Conservation (phyloP, 2,797 vertebrate species). For the Borostomias antarcticus region DNA sequence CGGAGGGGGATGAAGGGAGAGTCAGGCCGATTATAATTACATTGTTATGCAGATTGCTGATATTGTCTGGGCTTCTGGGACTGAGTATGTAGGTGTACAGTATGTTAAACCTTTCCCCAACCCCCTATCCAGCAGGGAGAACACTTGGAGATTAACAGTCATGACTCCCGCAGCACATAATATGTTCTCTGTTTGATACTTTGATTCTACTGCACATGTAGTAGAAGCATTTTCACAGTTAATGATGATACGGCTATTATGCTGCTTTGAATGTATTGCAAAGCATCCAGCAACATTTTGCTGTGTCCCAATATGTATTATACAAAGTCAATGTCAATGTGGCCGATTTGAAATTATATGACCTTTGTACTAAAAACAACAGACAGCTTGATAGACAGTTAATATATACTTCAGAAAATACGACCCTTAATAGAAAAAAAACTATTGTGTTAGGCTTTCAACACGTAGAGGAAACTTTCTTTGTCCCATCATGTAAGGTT, state of each 20-base stretch:
- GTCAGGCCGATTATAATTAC: conserved; percentile 52
- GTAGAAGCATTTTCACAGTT: neutral
- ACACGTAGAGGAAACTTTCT: neutral
- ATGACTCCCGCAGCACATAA: neutral
- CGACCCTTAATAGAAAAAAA: neutral
- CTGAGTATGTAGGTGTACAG: conserved; percentile 25
- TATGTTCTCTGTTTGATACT: neutral
- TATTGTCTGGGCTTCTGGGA: conserved; percentile 31
- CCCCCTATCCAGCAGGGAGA: neutral
- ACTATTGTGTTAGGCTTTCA: neutral
- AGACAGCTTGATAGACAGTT: neutral
- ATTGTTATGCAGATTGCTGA: conserved; percentile 60
- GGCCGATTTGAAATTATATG: neutral
- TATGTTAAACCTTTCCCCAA: neutral
- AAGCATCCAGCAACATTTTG: conserved; percentile 29
- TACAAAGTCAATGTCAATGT: neutral
- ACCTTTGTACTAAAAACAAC: neutral
- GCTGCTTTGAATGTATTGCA: conserved; percentile 11
- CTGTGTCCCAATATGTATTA: conserved; percentile 13
- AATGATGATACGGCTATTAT: conserved; percentile 17
- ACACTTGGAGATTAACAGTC: neutral
- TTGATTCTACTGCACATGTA: neutral
- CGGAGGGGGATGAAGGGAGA: conserved; percentile 22
- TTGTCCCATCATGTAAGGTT: neutral
- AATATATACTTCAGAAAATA: neutral